phyloP scores from a whole-genome alignment of 2,113 vertebrate species.

The Casuarius casuarius region DNA sequence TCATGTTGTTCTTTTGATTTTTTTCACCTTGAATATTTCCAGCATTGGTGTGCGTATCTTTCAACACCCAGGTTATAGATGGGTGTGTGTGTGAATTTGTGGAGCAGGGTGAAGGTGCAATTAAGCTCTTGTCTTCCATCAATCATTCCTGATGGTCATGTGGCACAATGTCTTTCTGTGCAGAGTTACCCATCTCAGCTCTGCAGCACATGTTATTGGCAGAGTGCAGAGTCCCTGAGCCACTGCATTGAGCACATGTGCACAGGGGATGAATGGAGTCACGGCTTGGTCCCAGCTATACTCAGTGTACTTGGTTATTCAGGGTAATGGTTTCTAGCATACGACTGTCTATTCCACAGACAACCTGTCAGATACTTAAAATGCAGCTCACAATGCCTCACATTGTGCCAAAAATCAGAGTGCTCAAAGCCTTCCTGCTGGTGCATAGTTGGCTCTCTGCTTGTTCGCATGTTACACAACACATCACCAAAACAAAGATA shows the following conservation, averaged over 20 bases:
- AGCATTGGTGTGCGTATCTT: neutral
- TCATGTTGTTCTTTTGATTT: neutral
- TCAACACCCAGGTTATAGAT: neutral
- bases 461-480: slow-evolving; percentile 53
- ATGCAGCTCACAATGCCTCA: neutral
- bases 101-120: neutral
- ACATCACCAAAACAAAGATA: slow-evolving; percentile 49
- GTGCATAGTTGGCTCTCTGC: slow-evolving; percentile 10
- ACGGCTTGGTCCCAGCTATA: neutral
- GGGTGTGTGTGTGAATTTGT: neutral
- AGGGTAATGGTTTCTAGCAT: neutral
- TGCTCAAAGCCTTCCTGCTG: slow-evolving; percentile 38
- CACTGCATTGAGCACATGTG: fast-evolving
- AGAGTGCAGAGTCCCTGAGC: neutral
- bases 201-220: neutral
- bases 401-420: slow-evolving; percentile 10
- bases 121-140: neutral
- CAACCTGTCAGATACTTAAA: neutral
- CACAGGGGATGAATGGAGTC: neutral
- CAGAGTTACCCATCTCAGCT: neutral
- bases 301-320: neutral
- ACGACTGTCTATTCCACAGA: neutral
- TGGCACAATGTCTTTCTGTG: neutral
- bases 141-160: neutral
- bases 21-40: neutral